Base-by-base conservation (phyloP, 2,113 vertebrate species). In the Chaenogobius annularis region DNA sequence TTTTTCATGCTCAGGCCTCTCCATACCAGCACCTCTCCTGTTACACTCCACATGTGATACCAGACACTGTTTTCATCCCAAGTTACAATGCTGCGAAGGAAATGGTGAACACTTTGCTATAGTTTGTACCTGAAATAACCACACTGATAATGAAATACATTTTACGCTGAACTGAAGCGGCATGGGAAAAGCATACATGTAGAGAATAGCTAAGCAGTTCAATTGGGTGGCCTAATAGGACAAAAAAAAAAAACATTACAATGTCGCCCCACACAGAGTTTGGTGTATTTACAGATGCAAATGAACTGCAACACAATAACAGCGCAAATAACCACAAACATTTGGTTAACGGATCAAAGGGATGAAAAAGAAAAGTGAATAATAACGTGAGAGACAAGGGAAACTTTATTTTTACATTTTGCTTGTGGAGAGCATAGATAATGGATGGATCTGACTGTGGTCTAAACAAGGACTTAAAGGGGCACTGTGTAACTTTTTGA, bases 101-200 rank as follows among this genome's bases (percentile, higher is more conserved):
- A 31, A 31, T 31, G 26, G 26, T 31, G 26, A 31, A 31, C 26
- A 31, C 26, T 31, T 31, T 31, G 26, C 7, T 50, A 19, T 19
- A 17, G 37, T 40, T 9, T 40, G 37, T 40, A 40, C 6, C 37
- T 1, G 6, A 40, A 5, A 40, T 40, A 40, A 40, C 37, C 37
- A 31, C 26, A 43, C 40, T 46, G 0, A 59, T 5, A 43, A 5
- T 64, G 61, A 43, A 52, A 52, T 3, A 7, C 76, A 74, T 84
- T 87, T 88, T 79, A 85, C 61, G 64, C 77, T 80, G 59, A 80
- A 77, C 77, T 74, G 63, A 83, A 80, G 79, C 19, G 62, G 48
- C 62, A 55, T 68, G 67, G 78, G 76, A 66, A 55, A 71, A 74
- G 10, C 48, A 67, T 77, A 66, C 59, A 62, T 48, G 48, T 66